Conservation (phyloP, 2,797 vertebrate genomes). For the Sebastes diploproa region DNA sequence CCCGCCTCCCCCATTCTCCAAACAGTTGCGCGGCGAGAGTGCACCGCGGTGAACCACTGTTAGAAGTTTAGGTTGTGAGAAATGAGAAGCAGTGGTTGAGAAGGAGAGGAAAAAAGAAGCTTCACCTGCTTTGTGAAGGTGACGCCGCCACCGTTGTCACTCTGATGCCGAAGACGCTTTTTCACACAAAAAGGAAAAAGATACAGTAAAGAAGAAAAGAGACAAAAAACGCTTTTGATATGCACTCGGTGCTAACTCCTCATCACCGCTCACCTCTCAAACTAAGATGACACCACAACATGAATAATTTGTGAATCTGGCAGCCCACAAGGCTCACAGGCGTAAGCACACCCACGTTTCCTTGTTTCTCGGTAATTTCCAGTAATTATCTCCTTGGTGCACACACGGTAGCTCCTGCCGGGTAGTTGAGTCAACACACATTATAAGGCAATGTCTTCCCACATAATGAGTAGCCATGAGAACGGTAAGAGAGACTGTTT, state of each 20-base stretch:
- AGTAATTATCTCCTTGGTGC: slow-evolving; percentile 69
- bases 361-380: slow-evolving; percentile 59
- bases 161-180: background rate
- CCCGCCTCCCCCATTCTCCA: background rate
- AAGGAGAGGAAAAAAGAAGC: background rate
- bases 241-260: slow-evolving; percentile 10
- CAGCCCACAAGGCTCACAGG: slow-evolving; percentile 51
- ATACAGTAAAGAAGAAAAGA: slow-evolving; percentile 11
- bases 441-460: slow-evolving; percentile 46
- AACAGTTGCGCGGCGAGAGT: background rate
- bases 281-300: slow-evolving; percentile 43
- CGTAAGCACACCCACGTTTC: slow-evolving; percentile 52
- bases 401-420: slow-evolving; percentile 21
- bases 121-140: slow-evolving; percentile 18
- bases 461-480: slow-evolving; percentile 59
- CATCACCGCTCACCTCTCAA: slow-evolving; percentile 40
- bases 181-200: slow-evolving; percentile 1
- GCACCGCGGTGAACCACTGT: background rate
- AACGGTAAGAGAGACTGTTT: slow-evolving; percentile 30
- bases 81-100: background rate
- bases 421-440: slow-evolving; percentile 61
- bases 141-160: slow-evolving; percentile 15
- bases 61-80: slow-evolving; percentile 2
- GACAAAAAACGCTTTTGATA: slow-evolving; percentile 37
- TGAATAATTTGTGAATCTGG: slow-evolving; percentile 64